Evolutionary conservation across 2,797 vertebrate genomes (phyloP), one percentile per base, ranked within the genome.

Genomic region (Pempheris klunzingeri): DNA sequence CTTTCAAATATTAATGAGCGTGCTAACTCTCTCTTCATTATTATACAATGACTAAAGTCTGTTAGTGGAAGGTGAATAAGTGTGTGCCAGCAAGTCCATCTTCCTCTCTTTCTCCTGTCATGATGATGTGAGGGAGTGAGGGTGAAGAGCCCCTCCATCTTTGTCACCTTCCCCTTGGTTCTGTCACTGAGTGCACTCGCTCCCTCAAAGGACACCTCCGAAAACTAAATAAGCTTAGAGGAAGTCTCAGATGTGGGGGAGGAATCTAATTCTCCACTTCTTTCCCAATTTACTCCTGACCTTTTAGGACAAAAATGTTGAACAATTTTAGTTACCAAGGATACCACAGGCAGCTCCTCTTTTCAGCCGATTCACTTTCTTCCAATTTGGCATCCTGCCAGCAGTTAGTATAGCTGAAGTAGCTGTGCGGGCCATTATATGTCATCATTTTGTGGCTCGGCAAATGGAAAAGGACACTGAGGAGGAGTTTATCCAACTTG

Each of bases 291-390:
- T 84, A 78, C 85, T 86, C 61, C 55, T 92, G 89, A 92, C 90
- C 88, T 92, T 93, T 91, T 34, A 69, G 44, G 63, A 61, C n/a
- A 77, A 59, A 66, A 71, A 39, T n/a, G 49, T 74, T 80, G 64
- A 78, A 73, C 39, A 77, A 32, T 84, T 82, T 90, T 80, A 59
- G 92, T 92, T 91, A 85, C 90, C 88, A 92, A 84, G 88, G 91
- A 90, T 71, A 92, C 89, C 64, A 77, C 68, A 84, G 70, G 36
- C 85, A 77, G 77, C 67, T 79, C 78, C 36, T 74, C 74, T 78
- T 81, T 82, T 68, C 60, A 81, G 71, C 61, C 18, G 20, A 81
- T 67, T 83, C 62, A 72, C 75, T 87, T 86, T 84, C 69, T 68
- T 79, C 66, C 81, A 85, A 77, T 86, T 86, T 85, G 67, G 80